Conservation (phyloP, 2,797 vertebrate species). For the Sphaeramia orbicularis region DNA sequence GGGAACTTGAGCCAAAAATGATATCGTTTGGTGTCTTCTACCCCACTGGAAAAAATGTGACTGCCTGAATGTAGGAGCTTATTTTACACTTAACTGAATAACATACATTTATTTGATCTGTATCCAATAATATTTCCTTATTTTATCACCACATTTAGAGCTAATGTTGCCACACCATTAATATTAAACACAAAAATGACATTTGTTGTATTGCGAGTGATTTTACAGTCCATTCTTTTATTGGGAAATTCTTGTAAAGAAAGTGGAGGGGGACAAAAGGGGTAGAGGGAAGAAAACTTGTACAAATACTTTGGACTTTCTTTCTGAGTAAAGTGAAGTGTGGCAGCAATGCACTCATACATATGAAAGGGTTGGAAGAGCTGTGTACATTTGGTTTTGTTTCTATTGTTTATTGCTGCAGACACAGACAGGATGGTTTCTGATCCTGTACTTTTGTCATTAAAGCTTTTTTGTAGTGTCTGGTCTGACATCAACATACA, state of each 20-base stretch:
- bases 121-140: no score
- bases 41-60: not conserved
- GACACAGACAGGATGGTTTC: slow-evolving; percentile 19
- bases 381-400: slow-evolving; percentile 4
- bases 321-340: slow-evolving; percentile 24
- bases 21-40: no score
- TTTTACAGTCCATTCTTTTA: no score
- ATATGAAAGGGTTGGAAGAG: not conserved
- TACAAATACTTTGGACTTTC: slow-evolving; percentile 27
- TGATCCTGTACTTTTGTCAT: slow-evolving; percentile 47
- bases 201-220: no score
- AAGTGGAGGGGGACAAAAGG: not conserved
- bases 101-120: no score
- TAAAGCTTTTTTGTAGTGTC: slow-evolving; percentile 39
- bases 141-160: no score
- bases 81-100: no score
- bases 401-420: slow-evolving; percentile 31
- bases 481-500: slow-evolving; percentile 30
- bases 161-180: no score
- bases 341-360: slow-evolving; percentile 24
- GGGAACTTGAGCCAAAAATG: not conserved
- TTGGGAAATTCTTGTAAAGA: no score
- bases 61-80: no score
- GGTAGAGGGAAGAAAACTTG: not conserved
- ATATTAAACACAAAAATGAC: no score